phyloP scores from a whole-genome alignment of 1,140 invertebrate species.

The Bombus pascuorum region DNA sequence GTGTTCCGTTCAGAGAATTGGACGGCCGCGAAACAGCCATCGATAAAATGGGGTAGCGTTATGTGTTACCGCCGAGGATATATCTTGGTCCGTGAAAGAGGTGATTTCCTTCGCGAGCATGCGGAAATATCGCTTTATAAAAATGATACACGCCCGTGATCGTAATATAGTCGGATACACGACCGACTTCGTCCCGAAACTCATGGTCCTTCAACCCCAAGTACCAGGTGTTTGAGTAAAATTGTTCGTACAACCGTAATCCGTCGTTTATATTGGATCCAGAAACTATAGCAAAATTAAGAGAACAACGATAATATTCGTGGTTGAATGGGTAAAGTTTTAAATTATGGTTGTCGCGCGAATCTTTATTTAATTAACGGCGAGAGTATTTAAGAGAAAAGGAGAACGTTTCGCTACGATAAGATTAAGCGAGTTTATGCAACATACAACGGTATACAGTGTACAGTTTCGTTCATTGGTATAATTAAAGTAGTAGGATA shows the following conservation, averaged over 20 bases:
- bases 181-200: neutral
- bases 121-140: neutral
- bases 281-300: neutral
- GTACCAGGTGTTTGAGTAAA: neutral
- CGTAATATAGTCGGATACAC: neutral
- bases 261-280: neutral
- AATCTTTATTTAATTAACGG: neutral
- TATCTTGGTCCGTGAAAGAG: neutral
- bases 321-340: neutral
- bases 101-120: conserved; percentile 8
- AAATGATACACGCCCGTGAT: conserved; percentile 15
- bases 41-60: conserved; percentile 23
- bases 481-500: too few species aligned
- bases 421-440: neutral
- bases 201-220: neutral
- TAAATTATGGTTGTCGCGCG: neutral
- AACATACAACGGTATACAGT: too few species aligned
- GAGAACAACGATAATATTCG: neutral
- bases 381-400: neutral
- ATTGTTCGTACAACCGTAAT: neutral
- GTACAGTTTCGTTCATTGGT: too few species aligned
- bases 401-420: neutral
- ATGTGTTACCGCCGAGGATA: neutral
- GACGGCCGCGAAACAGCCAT: conserved; percentile 1
- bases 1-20: conserved; percentile 14